Base-by-base conservation (phyloP, 2,888 invertebrate species). In the Nephrotoma flavescens region DNA sequence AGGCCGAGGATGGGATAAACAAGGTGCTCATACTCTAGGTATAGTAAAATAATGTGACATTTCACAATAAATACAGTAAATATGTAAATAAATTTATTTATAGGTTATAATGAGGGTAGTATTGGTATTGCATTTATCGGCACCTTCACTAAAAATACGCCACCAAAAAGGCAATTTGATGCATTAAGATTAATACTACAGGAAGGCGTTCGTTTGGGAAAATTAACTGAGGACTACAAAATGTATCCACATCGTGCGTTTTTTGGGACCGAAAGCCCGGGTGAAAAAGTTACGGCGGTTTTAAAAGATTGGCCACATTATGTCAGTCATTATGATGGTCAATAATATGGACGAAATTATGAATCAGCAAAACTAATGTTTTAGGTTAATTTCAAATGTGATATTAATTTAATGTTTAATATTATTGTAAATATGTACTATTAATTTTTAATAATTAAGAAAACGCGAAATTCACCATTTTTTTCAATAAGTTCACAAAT, bases 61-160 rank as follows among this genome's bases (percentile, higher is more conserved):
- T 45, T 86, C 6, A 86, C 15, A 7, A 4, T 0, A 12, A 41
- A 47, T 19, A 4, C 7, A 31, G 19, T 86, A 31, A 41, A 85
- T 47, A 11, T 31, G 11, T 5, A 52, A 86, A 15, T 42, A 12
- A 42, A n/a, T n/a, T 85, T 42, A 11, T 83, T n/a, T 57, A 3
- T n/a, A 86, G 93, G 94, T 83, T 95, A 94, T 89, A 96, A 96
- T 89, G 90, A 90, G 12, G 92, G 91, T 86, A 95, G 95, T 89
- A 93, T 96, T 44, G 95, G 95, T 2, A 94, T 96, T 7, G 94
- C 94, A 4, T 95, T 95, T 88, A 94, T 96, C 87, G 96, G 96
- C 6, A 95, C 95, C 0, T 96, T 95, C 88, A 94, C 93, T 85
- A 92, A 89, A 0, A 91, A 91, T 0, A 87, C 91, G 0, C 93